Base-by-base conservation (phyloP, 2,113 vertebrate genomes). In the Donacobius atricapilla region DNA sequence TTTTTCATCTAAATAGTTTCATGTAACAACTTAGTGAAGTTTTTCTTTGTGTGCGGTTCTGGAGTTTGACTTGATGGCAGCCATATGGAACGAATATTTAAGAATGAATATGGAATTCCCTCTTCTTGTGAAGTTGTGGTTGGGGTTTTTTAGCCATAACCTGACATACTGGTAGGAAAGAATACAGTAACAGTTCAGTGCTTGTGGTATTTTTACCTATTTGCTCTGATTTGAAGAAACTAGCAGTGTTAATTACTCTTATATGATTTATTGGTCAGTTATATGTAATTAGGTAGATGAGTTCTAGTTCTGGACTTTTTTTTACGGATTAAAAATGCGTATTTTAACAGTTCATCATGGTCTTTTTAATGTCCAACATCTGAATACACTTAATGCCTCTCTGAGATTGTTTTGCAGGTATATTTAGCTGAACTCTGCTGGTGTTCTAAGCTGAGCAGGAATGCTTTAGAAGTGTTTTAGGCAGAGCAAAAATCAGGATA, bases 291-390 rank as follows among this genome's bases (percentile, higher is more conserved):
- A 92, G 47, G 39, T 42, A 63, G 48, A 51, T 64, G 47, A 61
- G 10, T 66, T 92, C 23, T 88, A 20, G 51, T 85, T 83, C n/a
- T 80, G 33, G 18, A 30, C 7, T 3, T 48, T 58, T 61, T 76
- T 79, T 50, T 42, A 9, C 9, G 5, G 10, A 42, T 76, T 35
- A 35, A 51, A 75, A 47, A 20, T 22, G 40, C 0, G 0, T 58
- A 25, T 80, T 83, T 83, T 89, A 83, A 23, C 15, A 14, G 42
- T 61, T 69, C 3, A n/a, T 53, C 6, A 4, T 6, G 2, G 33
- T 78, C 13, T 60, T 85, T 57, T 71, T 58, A 42, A 31, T 30
- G 21, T 30, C 35, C 35, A 71, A 7, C 20, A 54, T 13, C 22
- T 57, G 40, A 89, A 60, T 69, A 20, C 4, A 6, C 11, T 65